Conservation (phyloP, 2,888 invertebrate species). For the Tinea trinotella region DNA sequence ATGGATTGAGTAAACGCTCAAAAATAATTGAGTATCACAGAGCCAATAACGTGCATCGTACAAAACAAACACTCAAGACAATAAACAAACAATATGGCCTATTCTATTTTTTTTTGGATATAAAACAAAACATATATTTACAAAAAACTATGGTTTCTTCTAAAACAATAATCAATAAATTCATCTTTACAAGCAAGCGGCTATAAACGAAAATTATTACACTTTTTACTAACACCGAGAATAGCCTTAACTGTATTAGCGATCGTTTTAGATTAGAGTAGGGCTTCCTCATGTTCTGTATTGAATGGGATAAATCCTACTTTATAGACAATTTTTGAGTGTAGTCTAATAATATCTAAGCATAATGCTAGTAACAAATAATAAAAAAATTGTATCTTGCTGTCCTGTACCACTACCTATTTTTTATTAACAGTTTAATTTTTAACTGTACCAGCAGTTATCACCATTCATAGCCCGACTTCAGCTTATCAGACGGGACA, state of each 20-base stretch:
- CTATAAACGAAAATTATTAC: slow-evolving; percentile 33
- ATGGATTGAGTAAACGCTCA: too few species aligned
- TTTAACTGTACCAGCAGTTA: too few species aligned
- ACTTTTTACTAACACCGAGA: slow-evolving; percentile 32
- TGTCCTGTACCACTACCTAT: too few species aligned
- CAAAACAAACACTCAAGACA: not conserved
- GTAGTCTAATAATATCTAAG: too few species aligned
- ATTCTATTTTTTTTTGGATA: not conserved
- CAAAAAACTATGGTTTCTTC: not conserved
- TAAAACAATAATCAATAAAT: not conserved
- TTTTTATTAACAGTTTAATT: too few species aligned
- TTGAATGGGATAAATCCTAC: not conserved
- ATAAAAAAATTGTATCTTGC: too few species aligned
- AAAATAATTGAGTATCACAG: too few species aligned
- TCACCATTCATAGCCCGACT: too few species aligned
- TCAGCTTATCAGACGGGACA: too few species aligned
- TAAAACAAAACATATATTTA: not conserved
- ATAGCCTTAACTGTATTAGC: slow-evolving; percentile 25
- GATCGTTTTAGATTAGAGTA: slow-evolving; percentile 10
- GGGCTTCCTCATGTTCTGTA: not conserved
- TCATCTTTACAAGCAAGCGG: not conserved
- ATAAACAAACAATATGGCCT: not conserved
- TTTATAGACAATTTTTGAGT: not conserved
- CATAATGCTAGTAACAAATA: too few species aligned
- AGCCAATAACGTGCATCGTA: not conserved